Base-by-base conservation (phyloP, 1,140 invertebrate species). In the Penaeus vannamei region DNA sequence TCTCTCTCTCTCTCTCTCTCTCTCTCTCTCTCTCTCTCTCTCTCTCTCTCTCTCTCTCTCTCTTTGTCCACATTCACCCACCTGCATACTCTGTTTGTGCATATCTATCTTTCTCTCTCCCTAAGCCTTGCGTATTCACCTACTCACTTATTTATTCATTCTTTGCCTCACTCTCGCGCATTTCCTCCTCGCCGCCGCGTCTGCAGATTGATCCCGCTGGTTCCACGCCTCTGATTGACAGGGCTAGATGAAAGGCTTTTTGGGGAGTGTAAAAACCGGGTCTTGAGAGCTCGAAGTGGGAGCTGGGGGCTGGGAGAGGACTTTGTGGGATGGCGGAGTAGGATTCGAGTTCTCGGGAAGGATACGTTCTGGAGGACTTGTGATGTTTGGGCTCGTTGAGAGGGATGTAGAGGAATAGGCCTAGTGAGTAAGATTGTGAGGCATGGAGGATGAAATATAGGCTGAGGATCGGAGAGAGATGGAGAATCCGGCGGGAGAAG, bases 1-100 rank as follows among this genome's bases (percentile, higher is more conserved):
- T 79, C 36, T 79, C 76, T 79, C 76, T 79, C 76, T 79, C 76
- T 79, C 76, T 79, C 76, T 79, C 76, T 79, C 76, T 79, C 36
- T 79, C 76, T 79, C 76, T 79, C 76, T 79, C 76, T 20, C n/a
- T 26, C 42, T 2, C n/a, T 76, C 17, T 1, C 76, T 22, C 32
- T 32, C 22, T 26, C 17, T 79, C 36, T 79, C 76, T 79, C 76
- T 79, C 76, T 79, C 76, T 79, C 76, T 79, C 76, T 79, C 76
- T 79, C 76, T 79, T 32, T 79, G 32, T 79, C 76, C 53, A 2
- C 8, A 10, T 0, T 12, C 53, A 14, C 53, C 17, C 53, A 53
- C 14, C 14, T 53, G 1, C 14, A 8, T 14, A 8, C 66, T 20
- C 66, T 42, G 36, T 42, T 42, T 42, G 8, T 42, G 8, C 36